A percentile compares a stretch with the other conserved stretches of the same genome.
These are phyloP conservation scores for Cecidostiba fungosa DNA, from an alignment of 2,888 invertebrate species.

Conservation along the genomic window DNA sequence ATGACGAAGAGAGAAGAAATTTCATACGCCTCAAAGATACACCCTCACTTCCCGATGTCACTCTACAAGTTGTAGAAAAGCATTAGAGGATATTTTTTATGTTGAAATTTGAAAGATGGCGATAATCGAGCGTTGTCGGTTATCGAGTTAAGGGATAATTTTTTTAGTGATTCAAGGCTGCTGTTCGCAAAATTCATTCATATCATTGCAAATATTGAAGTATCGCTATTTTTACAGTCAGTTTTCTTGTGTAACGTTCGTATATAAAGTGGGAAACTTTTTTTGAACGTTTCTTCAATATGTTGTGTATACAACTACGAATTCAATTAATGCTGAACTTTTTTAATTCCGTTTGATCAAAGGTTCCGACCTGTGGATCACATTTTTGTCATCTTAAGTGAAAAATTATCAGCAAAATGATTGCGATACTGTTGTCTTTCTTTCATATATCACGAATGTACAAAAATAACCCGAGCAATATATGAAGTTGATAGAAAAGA, in stretches of 20 bases:
- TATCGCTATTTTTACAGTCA: constrained; percentile 20
- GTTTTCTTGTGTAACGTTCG: constrained; percentile 3
- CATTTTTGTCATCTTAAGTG: not conserved
- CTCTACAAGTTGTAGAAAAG: constrained; percentile 23
- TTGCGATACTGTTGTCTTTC: constrained; percentile 14
- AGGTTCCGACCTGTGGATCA: not conserved
- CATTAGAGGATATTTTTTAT: constrained; percentile 19
- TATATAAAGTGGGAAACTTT: constrained; percentile 8
- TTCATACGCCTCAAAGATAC: constrained; percentile 20
- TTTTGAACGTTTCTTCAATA: constrained; percentile 11
- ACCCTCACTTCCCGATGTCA: constrained; percentile 18
- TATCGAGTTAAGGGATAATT: constrained; percentile 16
- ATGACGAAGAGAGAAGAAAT: constrained; percentile 19
- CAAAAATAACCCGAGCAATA: constrained; percentile 50
- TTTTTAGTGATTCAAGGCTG: not conserved
- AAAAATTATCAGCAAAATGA: constrained; percentile 25
- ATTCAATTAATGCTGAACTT: not conserved
- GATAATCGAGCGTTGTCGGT: not conserved
- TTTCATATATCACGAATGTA: constrained; percentile 40
- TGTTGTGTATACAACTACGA: not conserved
- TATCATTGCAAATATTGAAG: constrained; percentile 15
- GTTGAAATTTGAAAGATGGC: not conserved
- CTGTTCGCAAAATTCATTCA: constrained; percentile 29
- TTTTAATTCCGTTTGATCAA: not conserved
- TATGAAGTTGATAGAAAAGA: constrained; percentile 29